phyloP scores from a whole-genome alignment of 2,113 vertebrate genomes.

The Columba janthina region DNA sequence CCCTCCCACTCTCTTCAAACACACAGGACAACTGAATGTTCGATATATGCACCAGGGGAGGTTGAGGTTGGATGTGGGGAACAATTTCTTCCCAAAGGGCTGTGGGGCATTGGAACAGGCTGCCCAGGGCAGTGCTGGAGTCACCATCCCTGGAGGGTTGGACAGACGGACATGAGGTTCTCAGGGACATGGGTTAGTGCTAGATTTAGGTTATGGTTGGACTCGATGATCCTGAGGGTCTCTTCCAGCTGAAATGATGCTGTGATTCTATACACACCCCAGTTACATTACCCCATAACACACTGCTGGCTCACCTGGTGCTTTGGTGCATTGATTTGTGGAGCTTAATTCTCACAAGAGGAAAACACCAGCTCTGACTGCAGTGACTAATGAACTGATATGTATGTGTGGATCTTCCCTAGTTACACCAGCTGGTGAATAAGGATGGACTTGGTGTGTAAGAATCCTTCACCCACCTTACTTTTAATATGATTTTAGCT shows the following conservation, averaged over 20 bases:
- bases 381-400: background rate
- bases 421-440: background rate
- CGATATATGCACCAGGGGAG: too few species aligned
- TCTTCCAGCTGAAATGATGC: too few species aligned
- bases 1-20: background rate
- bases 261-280: background rate
- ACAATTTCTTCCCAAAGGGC: too few species aligned
- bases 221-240: too few species aligned
- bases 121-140: too few species aligned
- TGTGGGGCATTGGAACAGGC: too few species aligned
- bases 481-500: background rate
- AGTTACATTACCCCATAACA: rapidly evolving
- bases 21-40: background rate
- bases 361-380: background rate
- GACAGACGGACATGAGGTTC: too few species aligned
- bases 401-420: background rate
- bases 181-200: too few species aligned
- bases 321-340: background rate
- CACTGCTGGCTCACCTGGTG: background rate
- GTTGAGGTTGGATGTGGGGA: too few species aligned
- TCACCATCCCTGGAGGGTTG: too few species aligned
- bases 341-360: background rate
- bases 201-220: too few species aligned
- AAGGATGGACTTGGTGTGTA: background rate
- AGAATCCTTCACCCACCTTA: background rate